Evolutionary conservation across 2,797 vertebrate species (phyloP), one percentile per base, ranked within the genome.

Genomic region (Picus viridis): DNA sequence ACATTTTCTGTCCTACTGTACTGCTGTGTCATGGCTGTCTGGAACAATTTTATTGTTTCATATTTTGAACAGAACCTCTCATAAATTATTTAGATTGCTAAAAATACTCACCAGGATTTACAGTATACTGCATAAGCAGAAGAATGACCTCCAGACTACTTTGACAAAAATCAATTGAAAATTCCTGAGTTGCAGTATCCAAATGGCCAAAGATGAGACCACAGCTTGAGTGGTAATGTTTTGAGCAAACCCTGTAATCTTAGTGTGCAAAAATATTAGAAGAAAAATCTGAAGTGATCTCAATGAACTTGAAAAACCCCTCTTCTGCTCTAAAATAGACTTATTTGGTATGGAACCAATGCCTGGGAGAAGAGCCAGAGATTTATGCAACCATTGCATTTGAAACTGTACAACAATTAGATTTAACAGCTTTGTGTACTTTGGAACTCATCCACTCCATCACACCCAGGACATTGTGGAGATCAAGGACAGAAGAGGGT

Each of bases 71-170:
- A 88, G 57, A 83, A 51, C 32, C 6, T 89, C 39, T 82, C 51
- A 88, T 75, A 89, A 94, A 89, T 90, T 79, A 86, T 88, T 88
- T 86, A 59, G 15, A 61, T 84, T 67, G 36, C 85, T 94, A 93
- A 94, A 94, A 94, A 92, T 89, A 74, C 26, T 86, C 61, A 26
- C 27, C 19, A 36, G 61, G 30, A 73, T 85, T 91, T 78, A 73
- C 59, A 32, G 8, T 71, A 64, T 24, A 51, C 61, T 76, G 61
- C 17, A 15, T 76, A 93, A 94, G 83, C 39, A 94, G 63, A 74
- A 84, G 61, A 77, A 65, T 82, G 83, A 94, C 93, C 86, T 95
- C 74, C 86, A 94, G 70, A 92, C 19, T 56, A 88, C 51, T 54
- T 78, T n/a, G 47, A 76, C 69, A 91, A 93, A 86, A 84, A 82